These are phyloP conservation scores for Apamea monoglypha DNA, from an alignment of 2,888 invertebrate species.

Conservation along the genomic window DNA sequence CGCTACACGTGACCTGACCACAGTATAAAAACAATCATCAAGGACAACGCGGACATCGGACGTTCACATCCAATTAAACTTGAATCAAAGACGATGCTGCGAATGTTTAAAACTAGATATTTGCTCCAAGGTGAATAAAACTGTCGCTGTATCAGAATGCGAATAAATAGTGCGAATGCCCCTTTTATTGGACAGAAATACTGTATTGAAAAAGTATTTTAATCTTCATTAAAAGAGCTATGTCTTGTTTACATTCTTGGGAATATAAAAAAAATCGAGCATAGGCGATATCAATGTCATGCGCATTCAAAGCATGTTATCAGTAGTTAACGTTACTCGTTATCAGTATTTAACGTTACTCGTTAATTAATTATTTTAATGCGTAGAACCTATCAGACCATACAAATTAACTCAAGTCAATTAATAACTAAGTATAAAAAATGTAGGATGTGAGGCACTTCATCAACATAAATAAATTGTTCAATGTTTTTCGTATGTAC, in stretches of 20 bases:
- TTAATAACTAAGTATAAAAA: constrained; percentile 1
- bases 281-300: not conserved
- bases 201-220: not conserved
- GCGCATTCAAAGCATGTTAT: constrained; percentile 16
- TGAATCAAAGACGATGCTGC: not conserved
- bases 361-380: constrained; percentile 15
- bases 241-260: constrained; percentile 33
- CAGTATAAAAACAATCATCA: constrained; percentile 23
- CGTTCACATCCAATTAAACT: constrained; percentile 35
- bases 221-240: not conserved
- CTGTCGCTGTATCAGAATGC: not conserved
- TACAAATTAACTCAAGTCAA: constrained; percentile 4
- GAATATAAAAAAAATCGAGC: not conserved
- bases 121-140: not conserved
- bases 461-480: not conserved
- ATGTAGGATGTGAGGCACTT: not conserved
- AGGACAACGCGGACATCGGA: constrained; percentile 30
- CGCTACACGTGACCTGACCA: constrained; percentile 27
- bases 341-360: constrained; percentile 1
- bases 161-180: not conserved
- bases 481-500: not conserved
- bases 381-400: not conserved
- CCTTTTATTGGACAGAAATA: not conserved
- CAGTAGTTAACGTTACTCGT: not conserved
- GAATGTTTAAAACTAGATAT: constrained; percentile 14